A percentile compares a stretch with the other conserved stretches of the same genome.
Evolutionary conservation across 2,113 vertebrate species (phyloP).

Genomic region (Aphelocoma coerulescens): DNA sequence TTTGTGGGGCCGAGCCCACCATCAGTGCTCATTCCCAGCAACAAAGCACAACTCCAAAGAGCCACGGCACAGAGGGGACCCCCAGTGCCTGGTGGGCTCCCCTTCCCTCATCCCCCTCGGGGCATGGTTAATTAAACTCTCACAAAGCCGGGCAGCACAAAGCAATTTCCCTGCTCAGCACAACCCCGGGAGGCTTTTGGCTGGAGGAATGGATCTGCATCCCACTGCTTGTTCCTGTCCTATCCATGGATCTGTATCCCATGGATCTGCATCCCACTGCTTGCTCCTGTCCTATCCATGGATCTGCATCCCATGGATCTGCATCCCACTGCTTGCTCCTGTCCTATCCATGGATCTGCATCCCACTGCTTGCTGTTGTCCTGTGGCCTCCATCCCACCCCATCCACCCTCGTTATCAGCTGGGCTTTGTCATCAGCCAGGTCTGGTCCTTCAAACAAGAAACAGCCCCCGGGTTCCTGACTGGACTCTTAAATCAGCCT

Average conservation of each 20-base stretch:
- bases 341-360: not conserved
- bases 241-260: not conserved
- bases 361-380: not conserved
- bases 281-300: not conserved
- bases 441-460: not conserved
- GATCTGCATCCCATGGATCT: not conserved
- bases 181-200: not conserved
- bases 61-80: not conserved
- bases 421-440: not conserved
- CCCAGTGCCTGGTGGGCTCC: not conserved
- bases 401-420: not conserved
- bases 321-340: not conserved
- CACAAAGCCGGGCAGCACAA: not conserved
- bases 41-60: not conserved
- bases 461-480: not conserved
- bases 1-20: not conserved
- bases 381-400: not conserved
- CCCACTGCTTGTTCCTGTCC: not conserved
- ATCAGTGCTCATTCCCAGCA: not conserved
- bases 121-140: not conserved
- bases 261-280: not conserved
- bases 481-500: not conserved
- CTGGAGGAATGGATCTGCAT: not conserved
- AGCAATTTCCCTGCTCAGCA: constrained; percentile 16
- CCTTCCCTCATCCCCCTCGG: not conserved